These are phyloP conservation scores for Acanthurus lineatus DNA, from an alignment of 2,797 vertebrate species.

Conservation along the genomic window DNA sequence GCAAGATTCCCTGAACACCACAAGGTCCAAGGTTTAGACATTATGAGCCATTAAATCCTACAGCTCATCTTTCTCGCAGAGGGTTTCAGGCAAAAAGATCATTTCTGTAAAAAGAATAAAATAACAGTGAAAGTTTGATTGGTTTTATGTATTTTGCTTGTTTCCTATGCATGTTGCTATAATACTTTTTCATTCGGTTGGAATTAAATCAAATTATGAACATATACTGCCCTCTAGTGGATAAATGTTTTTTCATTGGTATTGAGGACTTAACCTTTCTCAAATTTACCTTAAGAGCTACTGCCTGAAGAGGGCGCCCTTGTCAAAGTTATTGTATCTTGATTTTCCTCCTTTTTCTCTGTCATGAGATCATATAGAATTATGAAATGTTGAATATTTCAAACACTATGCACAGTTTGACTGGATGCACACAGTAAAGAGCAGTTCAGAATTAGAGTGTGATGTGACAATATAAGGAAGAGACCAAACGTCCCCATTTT, in stretches of 20 bases:
- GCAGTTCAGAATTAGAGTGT: background rate
- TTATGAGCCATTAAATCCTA: background rate
- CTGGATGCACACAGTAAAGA: constrained; percentile 24
- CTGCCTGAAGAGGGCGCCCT: constrained; percentile 75
- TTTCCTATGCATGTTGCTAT: background rate
- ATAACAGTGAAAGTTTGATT: background rate
- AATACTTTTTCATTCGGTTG: background rate
- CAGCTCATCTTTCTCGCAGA: background rate
- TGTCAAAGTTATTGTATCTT: constrained; percentile 53
- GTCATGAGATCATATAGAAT: background rate
- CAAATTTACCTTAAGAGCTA: background rate
- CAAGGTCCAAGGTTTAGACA: background rate
- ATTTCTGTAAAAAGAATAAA: background rate
- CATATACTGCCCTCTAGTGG: constrained; percentile 65
- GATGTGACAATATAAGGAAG: constrained; percentile 42
- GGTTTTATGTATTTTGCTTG: background rate
- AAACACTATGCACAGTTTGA: background rate
- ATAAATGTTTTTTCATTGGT: background rate
- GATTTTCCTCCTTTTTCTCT: background rate
- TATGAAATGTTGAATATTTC: no score
- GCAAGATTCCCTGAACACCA: background rate
- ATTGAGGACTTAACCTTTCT: background rate
- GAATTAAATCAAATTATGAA: constrained; percentile 3
- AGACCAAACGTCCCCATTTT: constrained; percentile 25
- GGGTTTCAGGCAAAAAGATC: background rate